phyloP scores from a whole-genome alignment of 2,113 vertebrate genomes.

The Urocolius indicus region DNA sequence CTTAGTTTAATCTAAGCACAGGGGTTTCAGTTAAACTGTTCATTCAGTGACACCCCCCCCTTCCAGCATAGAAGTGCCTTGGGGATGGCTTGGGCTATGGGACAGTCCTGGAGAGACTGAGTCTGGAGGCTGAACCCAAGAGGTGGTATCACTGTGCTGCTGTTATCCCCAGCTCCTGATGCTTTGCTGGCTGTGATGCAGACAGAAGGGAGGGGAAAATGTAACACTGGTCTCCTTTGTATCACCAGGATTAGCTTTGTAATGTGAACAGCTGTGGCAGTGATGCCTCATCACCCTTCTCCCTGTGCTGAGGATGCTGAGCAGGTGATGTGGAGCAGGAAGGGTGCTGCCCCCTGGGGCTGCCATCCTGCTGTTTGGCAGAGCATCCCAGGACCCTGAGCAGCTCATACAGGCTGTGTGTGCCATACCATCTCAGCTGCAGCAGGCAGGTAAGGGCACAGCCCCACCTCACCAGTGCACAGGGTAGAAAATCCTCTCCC shows the following conservation, averaged over 20 bases:
- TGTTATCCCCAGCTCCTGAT: background rate
- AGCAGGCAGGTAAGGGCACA: background rate
- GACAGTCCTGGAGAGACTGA: background rate
- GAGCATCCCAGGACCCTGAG: background rate
- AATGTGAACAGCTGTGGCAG: background rate
- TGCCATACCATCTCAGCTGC: background rate
- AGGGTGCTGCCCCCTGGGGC: background rate
- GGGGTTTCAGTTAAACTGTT: constrained; percentile 33
- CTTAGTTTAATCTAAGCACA: constrained; percentile 1
- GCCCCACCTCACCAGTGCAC: background rate
- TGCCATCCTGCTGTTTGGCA: background rate
- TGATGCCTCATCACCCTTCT: background rate
- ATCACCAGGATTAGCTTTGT: background rate
- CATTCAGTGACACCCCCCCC: background rate
- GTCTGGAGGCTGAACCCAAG: background rate
- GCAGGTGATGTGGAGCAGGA: background rate
- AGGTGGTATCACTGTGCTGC: background rate
- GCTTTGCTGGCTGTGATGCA: background rate
- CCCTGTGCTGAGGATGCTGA: background rate
- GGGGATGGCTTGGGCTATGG: background rate
- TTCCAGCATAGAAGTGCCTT: background rate
- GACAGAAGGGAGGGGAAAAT: background rate
- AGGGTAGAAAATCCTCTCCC: constrained; percentile 9
- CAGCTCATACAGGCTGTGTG: fast-evolving
- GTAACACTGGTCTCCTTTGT: background rate